Percentiles rank a stretch among this genome's conserved stretches.
phyloP scores from a whole-genome alignment of 2,888 invertebrate species.

The Trachelus stipa region DNA sequence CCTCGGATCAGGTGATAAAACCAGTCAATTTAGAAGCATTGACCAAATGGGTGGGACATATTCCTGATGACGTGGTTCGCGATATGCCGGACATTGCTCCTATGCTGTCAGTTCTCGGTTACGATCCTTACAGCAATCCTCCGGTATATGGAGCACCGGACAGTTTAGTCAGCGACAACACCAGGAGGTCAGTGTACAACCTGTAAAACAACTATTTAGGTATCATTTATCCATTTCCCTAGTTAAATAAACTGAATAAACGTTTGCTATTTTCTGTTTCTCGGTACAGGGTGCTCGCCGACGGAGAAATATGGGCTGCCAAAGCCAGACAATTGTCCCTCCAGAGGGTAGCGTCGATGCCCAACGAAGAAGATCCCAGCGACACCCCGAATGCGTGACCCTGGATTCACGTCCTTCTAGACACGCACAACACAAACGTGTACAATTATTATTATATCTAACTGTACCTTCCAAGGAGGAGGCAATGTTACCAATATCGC shows the following conservation, averaged over 20 bases:
- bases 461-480: not conserved
- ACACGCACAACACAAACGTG: slow-evolving; percentile 46
- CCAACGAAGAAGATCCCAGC: slow-evolving; percentile 52
- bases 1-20: slow-evolving; percentile 98
- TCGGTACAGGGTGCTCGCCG: slow-evolving; percentile 54
- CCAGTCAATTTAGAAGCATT: slow-evolving; percentile 97
- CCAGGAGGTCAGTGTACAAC: slow-evolving; percentile 59
- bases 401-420: slow-evolving; percentile 43
- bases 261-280: not conserved
- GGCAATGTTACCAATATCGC: not conserved
- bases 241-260: not conserved
- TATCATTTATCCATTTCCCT: not conserved
- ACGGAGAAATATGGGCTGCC: slow-evolving; percentile 58
- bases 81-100: slow-evolving; percentile 95
- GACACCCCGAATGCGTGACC: slow-evolving; percentile 57
- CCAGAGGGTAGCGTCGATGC: slow-evolving; percentile 38
- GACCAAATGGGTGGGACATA: slow-evolving; percentile 90
- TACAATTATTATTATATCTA: slow-evolving; percentile 39
- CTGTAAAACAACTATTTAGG: not conserved
- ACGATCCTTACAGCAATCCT: slow-evolving; percentile 96
- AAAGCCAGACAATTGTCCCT: slow-evolving; percentile 56
- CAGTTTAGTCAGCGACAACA: slow-evolving; percentile 78
- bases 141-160: slow-evolving; percentile 93
- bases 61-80: slow-evolving; percentile 90
- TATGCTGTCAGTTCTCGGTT: slow-evolving; percentile 92